Percentiles rank a stretch among this genome's conserved stretches.
These are phyloP conservation scores for Hoplostethus atlanticus DNA, from an alignment of 2,797 vertebrate species.

Conservation along the genomic window DNA sequence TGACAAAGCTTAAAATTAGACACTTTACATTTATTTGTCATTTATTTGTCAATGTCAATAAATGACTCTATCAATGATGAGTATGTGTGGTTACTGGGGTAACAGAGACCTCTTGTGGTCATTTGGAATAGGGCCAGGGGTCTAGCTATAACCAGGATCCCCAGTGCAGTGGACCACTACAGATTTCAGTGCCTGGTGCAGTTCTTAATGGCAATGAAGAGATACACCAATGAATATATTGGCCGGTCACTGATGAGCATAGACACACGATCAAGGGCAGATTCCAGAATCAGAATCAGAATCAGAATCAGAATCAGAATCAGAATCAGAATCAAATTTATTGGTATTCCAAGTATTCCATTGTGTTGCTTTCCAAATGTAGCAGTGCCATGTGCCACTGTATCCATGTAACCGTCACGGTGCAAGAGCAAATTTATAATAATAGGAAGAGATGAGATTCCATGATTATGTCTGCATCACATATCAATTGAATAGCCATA, in stretches of 20 bases:
- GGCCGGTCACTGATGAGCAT: conserved; percentile 9
- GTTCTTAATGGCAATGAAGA: conserved; percentile 9
- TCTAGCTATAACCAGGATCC: too few relatives aligned
- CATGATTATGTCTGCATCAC: not conserved
- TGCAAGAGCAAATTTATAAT: not conserved
- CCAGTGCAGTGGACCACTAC: too few relatives aligned
- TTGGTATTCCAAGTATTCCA: not conserved
- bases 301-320: too few relatives aligned
- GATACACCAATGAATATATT: not conserved
- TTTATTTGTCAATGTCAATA: too few relatives aligned
- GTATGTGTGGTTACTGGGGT: too few relatives aligned
- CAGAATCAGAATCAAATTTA: too few relatives aligned
- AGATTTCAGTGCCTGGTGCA: not conserved
- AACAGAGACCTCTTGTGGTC: too few relatives aligned
- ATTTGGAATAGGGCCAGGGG: too few relatives aligned
- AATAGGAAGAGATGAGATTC: conserved; percentile 20
- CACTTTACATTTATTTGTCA: too few relatives aligned
- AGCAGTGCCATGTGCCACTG: conserved; percentile 2
- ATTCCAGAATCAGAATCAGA: not conserved
- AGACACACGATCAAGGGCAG: conserved; percentile 17
- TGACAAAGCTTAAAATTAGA: too few relatives aligned
- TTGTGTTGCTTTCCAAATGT: conserved; percentile 10
- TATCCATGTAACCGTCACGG: conserved; percentile 19
- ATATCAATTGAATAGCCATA: too few relatives aligned
- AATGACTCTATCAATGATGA: too few relatives aligned